Base-by-base conservation (phyloP, 2,113 vertebrate genomes). In the Athene cunicularia region DNA sequence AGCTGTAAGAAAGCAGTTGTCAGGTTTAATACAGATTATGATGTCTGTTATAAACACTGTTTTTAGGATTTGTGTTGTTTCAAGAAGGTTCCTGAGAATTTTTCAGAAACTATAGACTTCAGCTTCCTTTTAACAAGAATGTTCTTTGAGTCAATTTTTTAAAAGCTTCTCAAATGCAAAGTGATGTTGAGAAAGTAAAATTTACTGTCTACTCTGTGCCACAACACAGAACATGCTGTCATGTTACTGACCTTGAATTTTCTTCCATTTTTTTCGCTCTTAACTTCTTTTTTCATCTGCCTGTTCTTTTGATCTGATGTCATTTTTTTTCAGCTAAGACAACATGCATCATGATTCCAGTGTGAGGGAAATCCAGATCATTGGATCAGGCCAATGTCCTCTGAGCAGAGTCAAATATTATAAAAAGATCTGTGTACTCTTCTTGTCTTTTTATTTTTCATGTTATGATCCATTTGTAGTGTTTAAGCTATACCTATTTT, bases 301-400 rank as follows among this genome's bases (percentile, higher is more conserved):
- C 45, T 79, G 52, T 79, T 56, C 53, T 88, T 94, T 90, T 91
- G 67, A 82, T 70, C 39, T 89, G 66, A 63, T 91, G 28, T 45
- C 1, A 27, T n/a, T 88, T 92, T 81, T 94, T 95, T 97, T 82
- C 94, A 96, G 91, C 81, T 76, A 27, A 80, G 62, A 74, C 74
- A 93, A 47, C 71, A 72, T 35, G 9, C 41, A 32, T 50, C 43
- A 30, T 43, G 58, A 82, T 92, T 72, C 60, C 79, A 79, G 52
- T 45, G 28, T 80, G 77, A 79, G 91, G 41, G 75, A 93, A 96
- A 50, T 66, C 28, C 79, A 80, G 41, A 43, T 95, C 17, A 32
- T 33, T 90, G 59, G 50, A 55, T 82, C 10, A 22, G 74, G 45
- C 77, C 83, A 66, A 3, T 70, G 53, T 85, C 41, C 41, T 87